Percentiles rank a stretch among this genome's conserved stretches.
phyloP scores from a whole-genome alignment of 23 tunicate species.

The Styela clava region DNA sequence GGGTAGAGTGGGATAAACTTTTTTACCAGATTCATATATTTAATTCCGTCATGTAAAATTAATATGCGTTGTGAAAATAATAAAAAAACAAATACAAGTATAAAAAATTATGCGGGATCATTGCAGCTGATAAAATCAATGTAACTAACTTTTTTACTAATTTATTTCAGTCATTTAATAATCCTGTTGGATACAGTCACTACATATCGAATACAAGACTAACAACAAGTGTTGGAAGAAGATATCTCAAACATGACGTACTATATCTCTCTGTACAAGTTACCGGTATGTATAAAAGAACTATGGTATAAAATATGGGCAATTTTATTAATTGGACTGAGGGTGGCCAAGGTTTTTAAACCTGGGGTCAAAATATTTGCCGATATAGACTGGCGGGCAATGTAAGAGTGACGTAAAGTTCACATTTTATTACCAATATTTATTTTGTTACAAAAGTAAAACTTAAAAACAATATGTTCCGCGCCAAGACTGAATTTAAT shows the following conservation, averaged over 20 bases:
- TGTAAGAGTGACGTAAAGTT: neutral
- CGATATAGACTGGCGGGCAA: too few relatives aligned
- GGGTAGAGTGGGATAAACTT: neutral
- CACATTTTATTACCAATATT: neutral
- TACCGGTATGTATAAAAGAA: constrained; percentile 35
- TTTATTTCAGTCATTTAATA: constrained; percentile 29
- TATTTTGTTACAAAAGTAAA: neutral
- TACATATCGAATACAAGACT: constrained; percentile 50
- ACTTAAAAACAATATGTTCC: neutral
- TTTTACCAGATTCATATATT: neutral
- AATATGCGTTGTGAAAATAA: too few relatives aligned
- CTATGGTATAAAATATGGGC: neutral
- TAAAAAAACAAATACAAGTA: too few relatives aligned
- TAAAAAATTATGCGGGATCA: too few relatives aligned
- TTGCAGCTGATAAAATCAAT: neutral
- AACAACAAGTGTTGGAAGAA: constrained; percentile 25
- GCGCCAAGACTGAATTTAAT: too few relatives aligned
- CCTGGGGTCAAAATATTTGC: too few relatives aligned
- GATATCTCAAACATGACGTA: constrained; percentile 63
- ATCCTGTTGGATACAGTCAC: constrained; percentile 46
- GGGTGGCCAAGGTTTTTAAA: too few relatives aligned
- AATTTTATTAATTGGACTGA: too few relatives aligned
- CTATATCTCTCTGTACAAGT: constrained; percentile 56
- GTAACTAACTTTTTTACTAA: neutral
- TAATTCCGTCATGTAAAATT: too few relatives aligned